Evolutionary conservation across 2,797 vertebrate genomes (phyloP).

Genomic region (Aulostomus chinensis): DNA sequence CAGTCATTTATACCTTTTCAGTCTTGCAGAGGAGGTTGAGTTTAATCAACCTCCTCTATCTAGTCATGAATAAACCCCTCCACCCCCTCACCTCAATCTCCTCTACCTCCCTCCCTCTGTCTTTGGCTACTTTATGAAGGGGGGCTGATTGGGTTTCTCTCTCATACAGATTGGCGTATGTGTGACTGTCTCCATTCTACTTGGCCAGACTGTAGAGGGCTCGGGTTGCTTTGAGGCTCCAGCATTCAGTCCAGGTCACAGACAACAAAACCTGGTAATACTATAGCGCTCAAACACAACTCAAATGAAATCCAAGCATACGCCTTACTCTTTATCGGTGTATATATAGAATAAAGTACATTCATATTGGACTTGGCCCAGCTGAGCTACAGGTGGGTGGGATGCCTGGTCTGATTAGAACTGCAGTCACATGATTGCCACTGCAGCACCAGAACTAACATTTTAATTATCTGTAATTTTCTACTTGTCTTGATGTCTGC

Average conservation of each 20-base stretch:
- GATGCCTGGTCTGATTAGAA: too few relatives aligned
- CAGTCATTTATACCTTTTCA: too few relatives aligned
- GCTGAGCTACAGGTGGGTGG: constrained; percentile 2
- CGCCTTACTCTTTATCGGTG: not conserved
- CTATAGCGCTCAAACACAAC: too few relatives aligned
- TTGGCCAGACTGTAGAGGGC: constrained; percentile 45
- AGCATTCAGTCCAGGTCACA: constrained; percentile 36
- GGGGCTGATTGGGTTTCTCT: constrained; percentile 63
- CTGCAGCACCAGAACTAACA: constrained; percentile 18
- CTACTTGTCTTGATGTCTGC: constrained; percentile 35
- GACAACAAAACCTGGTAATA: constrained; percentile 15
- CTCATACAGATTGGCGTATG: constrained; percentile 20
- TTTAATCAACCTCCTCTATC: constrained; percentile 42
- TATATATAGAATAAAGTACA: not conserved
- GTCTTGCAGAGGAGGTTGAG: constrained; percentile 30
- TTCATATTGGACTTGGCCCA: constrained; percentile 2
- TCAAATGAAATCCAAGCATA: not conserved
- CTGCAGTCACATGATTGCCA: too few relatives aligned
- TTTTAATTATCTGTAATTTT: constrained; percentile 36
- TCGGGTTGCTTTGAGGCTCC: constrained; percentile 61
- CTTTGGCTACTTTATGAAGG: constrained; percentile 45
- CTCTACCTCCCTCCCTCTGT: constrained; percentile 16
- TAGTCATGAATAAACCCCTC: constrained; percentile 26
- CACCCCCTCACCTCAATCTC: constrained; percentile 5
- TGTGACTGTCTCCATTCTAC: constrained; percentile 31